A percentile compares a stretch with the other conserved stretches of the same genome.
These are phyloP conservation scores for Dryas iulia DNA, from an alignment of 1,140 invertebrate species.

Conservation along the genomic window DNA sequence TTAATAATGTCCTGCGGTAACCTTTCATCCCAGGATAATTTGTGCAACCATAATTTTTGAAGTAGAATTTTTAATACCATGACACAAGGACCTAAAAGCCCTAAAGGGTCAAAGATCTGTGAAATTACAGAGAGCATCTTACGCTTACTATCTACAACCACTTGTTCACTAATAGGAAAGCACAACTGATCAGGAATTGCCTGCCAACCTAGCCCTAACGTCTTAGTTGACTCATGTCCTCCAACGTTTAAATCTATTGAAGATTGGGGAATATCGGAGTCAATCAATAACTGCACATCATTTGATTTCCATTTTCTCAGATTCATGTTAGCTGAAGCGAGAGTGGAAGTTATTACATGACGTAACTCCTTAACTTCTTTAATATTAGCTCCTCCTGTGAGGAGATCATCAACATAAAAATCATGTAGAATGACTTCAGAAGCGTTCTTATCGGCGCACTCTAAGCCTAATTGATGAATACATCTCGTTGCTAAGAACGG, in stretches of 20 bases:
- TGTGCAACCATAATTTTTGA: slow-evolving; percentile 30
- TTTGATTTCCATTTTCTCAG: slow-evolving; percentile 37
- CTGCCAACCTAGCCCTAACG: slow-evolving; percentile 34
- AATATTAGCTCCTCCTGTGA: slow-evolving; percentile 27
- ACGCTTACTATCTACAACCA: slow-evolving; percentile 22
- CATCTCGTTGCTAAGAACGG: slow-evolving; percentile 27
- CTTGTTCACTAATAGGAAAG: slow-evolving; percentile 8
- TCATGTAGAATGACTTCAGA: slow-evolving; percentile 16
- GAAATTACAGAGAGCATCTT: slow-evolving; percentile 33
- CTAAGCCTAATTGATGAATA: slow-evolving; percentile 20
- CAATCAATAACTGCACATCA: neutral
- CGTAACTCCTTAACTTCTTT: slow-evolving; percentile 15
- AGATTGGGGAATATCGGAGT: slow-evolving; percentile 7
- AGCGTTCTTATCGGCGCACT: slow-evolving; percentile 7
- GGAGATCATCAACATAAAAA: slow-evolving; percentile 30
- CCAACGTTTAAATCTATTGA: slow-evolving; percentile 32
- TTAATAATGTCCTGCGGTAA: slow-evolving; percentile 20
- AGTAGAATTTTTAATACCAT: slow-evolving; percentile 31
- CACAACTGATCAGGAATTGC: slow-evolving; percentile 26
- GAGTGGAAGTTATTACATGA: slow-evolving; percentile 16
- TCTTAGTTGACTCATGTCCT: slow-evolving; percentile 23
- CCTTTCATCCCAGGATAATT: slow-evolving; percentile 31
- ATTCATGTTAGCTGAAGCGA: slow-evolving; percentile 24
- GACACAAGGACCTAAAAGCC: slow-evolving; percentile 24
- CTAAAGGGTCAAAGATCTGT: slow-evolving; percentile 36